phyloP scores from a whole-genome alignment of 2,888 invertebrate genomes.

The Ganaspis brasiliensis region DNA sequence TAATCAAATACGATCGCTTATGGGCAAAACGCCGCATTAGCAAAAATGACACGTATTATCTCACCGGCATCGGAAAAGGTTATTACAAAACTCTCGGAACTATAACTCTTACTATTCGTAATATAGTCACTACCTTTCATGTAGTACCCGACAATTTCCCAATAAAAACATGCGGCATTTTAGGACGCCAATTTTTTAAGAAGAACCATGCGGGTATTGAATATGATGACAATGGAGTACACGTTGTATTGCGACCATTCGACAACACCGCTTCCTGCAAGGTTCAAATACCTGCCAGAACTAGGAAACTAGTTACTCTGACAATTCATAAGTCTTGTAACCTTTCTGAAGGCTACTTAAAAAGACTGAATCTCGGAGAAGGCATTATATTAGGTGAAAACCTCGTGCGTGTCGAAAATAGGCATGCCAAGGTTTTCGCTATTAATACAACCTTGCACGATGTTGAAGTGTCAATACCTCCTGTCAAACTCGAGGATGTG shows the following conservation, averaged over 20 bases:
- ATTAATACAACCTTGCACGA: background rate
- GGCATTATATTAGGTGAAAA: background rate
- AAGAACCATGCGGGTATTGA: background rate
- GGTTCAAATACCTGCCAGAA: background rate
- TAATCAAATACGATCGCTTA: background rate
- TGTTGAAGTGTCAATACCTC: background rate
- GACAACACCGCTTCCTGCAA: background rate
- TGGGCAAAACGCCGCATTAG: background rate
- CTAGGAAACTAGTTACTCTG: background rate
- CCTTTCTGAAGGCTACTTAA: background rate
- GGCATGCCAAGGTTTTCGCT: background rate
- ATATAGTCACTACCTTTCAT: too few species aligned
- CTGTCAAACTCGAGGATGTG: background rate
- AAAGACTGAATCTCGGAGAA: background rate
- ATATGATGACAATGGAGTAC: background rate
- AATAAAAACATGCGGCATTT: too few species aligned
- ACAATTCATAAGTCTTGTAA: background rate
- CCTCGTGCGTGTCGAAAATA: background rate
- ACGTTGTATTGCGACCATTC: background rate
- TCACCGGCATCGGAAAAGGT: background rate
- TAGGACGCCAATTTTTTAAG: too few species aligned
- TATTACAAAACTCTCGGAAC: background rate
- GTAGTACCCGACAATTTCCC: too few species aligned
- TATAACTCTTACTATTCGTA: too few species aligned
- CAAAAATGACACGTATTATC: background rate